Evolutionary conservation across 1,140 invertebrate species (phyloP).

Genomic region (Atopsyche davidsoni): DNA sequence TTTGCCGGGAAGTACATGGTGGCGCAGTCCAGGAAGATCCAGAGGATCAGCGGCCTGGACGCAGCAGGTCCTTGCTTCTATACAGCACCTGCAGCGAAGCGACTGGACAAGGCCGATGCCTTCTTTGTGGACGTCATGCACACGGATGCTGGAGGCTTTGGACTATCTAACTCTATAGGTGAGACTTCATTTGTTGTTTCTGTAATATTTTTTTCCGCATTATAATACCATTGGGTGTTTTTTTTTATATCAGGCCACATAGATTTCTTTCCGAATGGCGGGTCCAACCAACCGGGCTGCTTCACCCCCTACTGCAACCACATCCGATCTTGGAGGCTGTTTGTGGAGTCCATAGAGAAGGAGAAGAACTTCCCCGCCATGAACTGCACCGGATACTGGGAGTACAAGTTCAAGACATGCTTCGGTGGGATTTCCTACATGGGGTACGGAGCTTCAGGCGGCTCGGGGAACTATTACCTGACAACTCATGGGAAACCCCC

Average conservation of each 20-base stretch:
- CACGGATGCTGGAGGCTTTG: constrained; percentile 54
- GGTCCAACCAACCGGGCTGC: constrained; percentile 46
- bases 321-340: constrained; percentile 55
- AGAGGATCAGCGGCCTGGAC: constrained; percentile 63
- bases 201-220: too few relatives aligned
- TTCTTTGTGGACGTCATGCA: constrained; percentile 69
- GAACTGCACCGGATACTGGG: constrained; percentile 42
- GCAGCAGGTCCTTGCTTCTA: constrained; percentile 64
- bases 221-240: too few relatives aligned
- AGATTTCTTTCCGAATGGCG: constrained; percentile 78
- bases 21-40: constrained; percentile 45
- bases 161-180: constrained; percentile 38
- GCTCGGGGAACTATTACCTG: too few relatives aligned
- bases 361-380: constrained; percentile 50
- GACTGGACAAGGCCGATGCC: constrained; percentile 59
- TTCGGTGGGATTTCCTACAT: too few relatives aligned
- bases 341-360: constrained; percentile 52
- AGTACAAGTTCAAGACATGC: too few relatives aligned
- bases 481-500: too few relatives aligned
- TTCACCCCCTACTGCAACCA: constrained; percentile 54
- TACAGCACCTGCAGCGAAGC: constrained; percentile 43
- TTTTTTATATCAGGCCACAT: too few relatives aligned
- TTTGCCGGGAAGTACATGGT: constrained; percentile 57
- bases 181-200: too few relatives aligned
- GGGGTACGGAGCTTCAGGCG: too few relatives aligned